Conservation (phyloP, 1,140 invertebrate species). For the Chlorops oryzae region DNA sequence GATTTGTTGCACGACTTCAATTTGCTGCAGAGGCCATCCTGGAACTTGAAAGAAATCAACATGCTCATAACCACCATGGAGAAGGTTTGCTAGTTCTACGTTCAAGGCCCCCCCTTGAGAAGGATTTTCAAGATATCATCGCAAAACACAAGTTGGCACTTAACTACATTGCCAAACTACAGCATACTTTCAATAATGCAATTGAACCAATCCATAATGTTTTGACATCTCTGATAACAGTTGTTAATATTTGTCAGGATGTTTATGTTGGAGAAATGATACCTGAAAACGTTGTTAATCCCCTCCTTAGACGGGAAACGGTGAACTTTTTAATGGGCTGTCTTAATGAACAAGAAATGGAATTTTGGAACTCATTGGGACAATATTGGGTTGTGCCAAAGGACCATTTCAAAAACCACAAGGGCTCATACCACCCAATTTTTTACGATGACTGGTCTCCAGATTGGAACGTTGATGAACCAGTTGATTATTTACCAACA, state of each 20-base stretch:
- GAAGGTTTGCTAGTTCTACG: slow-evolving; percentile 34
- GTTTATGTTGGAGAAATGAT: slow-evolving; percentile 27
- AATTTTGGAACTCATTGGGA: slow-evolving; percentile 35
- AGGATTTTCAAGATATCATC: slow-evolving; percentile 38
- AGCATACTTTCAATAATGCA: slow-evolving; percentile 34
- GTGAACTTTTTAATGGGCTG: slow-evolving; percentile 23
- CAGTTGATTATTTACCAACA: slow-evolving; percentile 31
- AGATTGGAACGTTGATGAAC: slow-evolving; percentile 42
- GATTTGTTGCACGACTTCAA: slow-evolving; percentile 37
- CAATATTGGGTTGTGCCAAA: slow-evolving; percentile 37
- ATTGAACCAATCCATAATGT: slow-evolving; percentile 32
- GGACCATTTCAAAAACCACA: slow-evolving; percentile 41
- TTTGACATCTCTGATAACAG: slow-evolving; percentile 34
- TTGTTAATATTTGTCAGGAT: slow-evolving; percentile 38
- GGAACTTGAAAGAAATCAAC: slow-evolving; percentile 34
- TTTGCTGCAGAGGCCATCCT: slow-evolving; percentile 38
- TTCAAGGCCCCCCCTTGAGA: slow-evolving; percentile 38
- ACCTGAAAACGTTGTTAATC: slow-evolving; percentile 35
- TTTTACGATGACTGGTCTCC: slow-evolving; percentile 46
- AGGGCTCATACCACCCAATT: slow-evolving; percentile 36
- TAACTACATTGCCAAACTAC: slow-evolving; percentile 32
- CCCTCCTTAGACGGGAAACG: slow-evolving; percentile 33
- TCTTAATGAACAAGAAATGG: slow-evolving; percentile 26
- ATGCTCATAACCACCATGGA: slow-evolving; percentile 38
- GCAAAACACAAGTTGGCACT: slow-evolving; percentile 36